Evolutionary conservation across 1,140 invertebrate species (phyloP).

Genomic region (Plectrocnemia conspersa): DNA sequence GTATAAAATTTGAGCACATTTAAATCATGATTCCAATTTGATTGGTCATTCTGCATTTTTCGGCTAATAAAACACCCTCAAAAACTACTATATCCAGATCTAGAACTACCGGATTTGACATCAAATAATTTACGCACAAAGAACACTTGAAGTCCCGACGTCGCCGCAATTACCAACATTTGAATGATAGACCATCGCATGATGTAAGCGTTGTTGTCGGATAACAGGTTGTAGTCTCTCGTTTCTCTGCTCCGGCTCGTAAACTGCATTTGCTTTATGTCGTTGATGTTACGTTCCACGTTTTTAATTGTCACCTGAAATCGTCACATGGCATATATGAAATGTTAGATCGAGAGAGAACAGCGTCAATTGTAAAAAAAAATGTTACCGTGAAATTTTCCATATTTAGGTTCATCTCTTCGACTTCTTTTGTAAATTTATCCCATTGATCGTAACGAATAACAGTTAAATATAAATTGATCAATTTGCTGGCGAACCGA

Average conservation of each 20-base stretch:
- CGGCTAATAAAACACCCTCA: too few species aligned
- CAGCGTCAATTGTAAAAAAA: slow-evolving; percentile 18
- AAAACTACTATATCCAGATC: too few species aligned
- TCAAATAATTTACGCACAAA: slow-evolving; percentile 87
- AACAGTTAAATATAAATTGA: slow-evolving; percentile 90
- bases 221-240: slow-evolving; percentile 74
- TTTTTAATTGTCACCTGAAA: slow-evolving; percentile 66
- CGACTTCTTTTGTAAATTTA: slow-evolving; percentile 82
- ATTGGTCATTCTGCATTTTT: too few species aligned
- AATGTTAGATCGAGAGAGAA: slow-evolving; percentile 1
- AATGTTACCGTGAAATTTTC: slow-evolving; percentile 80
- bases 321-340: slow-evolving; percentile 10
- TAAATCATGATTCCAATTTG: too few species aligned
- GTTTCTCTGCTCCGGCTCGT: slow-evolving; percentile 71
- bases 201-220: slow-evolving; percentile 81
- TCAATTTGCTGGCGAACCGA: slow-evolving; percentile 83
- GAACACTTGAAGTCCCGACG: slow-evolving; percentile 76
- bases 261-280: slow-evolving; percentile 79
- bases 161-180: slow-evolving; percentile 73
- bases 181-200: slow-evolving; percentile 82
- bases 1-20: too few species aligned
- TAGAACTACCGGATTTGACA: slow-evolving; percentile 61
- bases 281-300: slow-evolving; percentile 80
- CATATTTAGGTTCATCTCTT: slow-evolving; percentile 81
- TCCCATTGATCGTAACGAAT: slow-evolving; percentile 94